phyloP scores from a whole-genome alignment of 2,888 invertebrate genomes.

The Slavum lentiscoides region DNA sequence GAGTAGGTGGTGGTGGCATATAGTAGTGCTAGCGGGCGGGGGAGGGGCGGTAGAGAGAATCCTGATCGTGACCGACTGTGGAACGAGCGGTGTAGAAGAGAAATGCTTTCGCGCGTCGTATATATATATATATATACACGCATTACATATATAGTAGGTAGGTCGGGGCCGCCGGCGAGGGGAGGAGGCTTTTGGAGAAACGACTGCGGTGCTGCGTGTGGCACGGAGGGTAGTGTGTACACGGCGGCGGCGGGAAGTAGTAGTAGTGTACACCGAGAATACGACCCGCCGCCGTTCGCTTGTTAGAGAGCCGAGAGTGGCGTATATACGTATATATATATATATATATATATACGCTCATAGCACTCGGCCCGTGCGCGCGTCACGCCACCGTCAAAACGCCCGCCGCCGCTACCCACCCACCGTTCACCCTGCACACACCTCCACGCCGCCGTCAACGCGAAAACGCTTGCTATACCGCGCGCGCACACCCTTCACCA shows the following conservation, averaged over 20 bases:
- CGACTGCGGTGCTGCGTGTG: slow-evolving; percentile 31
- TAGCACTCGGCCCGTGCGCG: slow-evolving; percentile 41
- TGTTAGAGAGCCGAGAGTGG: slow-evolving; percentile 27
- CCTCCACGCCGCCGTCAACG: too few species aligned
- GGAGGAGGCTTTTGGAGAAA: slow-evolving; percentile 49
- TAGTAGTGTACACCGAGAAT: slow-evolving; percentile 31
- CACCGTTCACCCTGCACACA: neutral
- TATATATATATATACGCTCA: neutral
- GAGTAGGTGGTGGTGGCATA: slow-evolving; percentile 49
- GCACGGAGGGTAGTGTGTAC: slow-evolving; percentile 1
- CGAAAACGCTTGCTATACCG: slow-evolving; percentile 10
- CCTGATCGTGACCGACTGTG: slow-evolving; percentile 47
- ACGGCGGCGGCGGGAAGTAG: neutral
- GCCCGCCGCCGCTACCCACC: slow-evolving; percentile 19
- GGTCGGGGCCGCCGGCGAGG: slow-evolving; percentile 29
- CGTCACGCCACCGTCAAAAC: slow-evolving; percentile 49
- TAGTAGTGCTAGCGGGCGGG: too few species aligned
- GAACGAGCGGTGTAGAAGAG: slow-evolving; percentile 33
- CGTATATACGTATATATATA: neutral
- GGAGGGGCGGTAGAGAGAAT: slow-evolving; percentile 30
- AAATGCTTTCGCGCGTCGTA: slow-evolving; percentile 21
- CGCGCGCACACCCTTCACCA: slow-evolving; percentile 10
- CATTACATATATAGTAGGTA: neutral
- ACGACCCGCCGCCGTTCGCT: slow-evolving; percentile 28
- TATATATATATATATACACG: neutral